Percentiles rank a stretch among this genome's conserved stretches.
Evolutionary conservation across 2,113 vertebrate species (phyloP).

Genomic region (Aphyosemion australe): DNA sequence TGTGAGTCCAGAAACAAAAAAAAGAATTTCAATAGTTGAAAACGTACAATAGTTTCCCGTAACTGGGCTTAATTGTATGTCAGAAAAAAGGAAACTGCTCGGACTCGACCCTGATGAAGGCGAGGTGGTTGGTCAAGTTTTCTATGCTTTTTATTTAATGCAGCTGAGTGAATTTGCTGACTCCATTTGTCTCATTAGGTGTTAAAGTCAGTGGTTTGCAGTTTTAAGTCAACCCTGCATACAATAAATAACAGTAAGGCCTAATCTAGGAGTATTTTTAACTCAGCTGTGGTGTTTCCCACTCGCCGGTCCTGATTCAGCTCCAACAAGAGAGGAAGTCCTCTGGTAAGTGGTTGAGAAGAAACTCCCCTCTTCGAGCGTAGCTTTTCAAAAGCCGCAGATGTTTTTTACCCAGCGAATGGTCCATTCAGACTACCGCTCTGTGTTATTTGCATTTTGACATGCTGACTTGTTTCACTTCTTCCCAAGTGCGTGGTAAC

Average conservation of each 20-base stretch:
- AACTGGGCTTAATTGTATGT: background rate
- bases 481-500: constrained; percentile 29
- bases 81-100: background rate
- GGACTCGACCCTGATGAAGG: background rate
- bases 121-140: background rate
- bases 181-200: too few species aligned
- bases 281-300: too few species aligned
- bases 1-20: too few species aligned
- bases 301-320: too few species aligned
- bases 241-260: background rate
- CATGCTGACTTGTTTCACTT: constrained; percentile 39
- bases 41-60: too few species aligned
- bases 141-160: too few species aligned
- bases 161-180: too few species aligned
- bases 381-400: constrained; percentile 21
- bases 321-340: constrained; percentile 8
- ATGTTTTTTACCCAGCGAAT: constrained; percentile 9
- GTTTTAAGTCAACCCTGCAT: too few species aligned
- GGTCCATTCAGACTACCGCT: background rate
- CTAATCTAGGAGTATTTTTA: background rate
- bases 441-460: constrained; percentile 46
- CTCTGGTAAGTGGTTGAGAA: constrained; percentile 11
- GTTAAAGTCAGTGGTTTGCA: background rate
- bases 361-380: background rate
- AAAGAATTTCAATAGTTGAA: too few species aligned